Evolutionary conservation across 2,888 invertebrate genomes (phyloP).

Genomic region (Meganola albula): DNA sequence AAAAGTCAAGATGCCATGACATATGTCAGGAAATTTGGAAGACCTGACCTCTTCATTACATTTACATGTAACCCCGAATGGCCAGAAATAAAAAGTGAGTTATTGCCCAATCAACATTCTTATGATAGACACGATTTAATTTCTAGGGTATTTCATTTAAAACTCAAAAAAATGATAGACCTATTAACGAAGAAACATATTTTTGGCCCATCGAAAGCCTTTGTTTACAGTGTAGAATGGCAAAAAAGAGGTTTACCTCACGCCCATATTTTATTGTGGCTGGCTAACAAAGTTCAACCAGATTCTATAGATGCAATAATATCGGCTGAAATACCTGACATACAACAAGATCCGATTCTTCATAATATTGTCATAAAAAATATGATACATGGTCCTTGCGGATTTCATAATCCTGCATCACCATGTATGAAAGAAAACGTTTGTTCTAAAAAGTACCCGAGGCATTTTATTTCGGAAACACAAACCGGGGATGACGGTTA

Average conservation of each 20-base stretch:
- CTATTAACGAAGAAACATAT: slow-evolving; percentile 17
- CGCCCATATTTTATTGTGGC: slow-evolving; percentile 19
- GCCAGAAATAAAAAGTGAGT: slow-evolving; percentile 22
- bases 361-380: slow-evolving; percentile 10
- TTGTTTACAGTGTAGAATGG: slow-evolving; percentile 20
- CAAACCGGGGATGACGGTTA: slow-evolving; percentile 39
- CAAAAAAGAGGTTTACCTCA: slow-evolving; percentile 24
- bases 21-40: slow-evolving; percentile 22
- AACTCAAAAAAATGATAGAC: slow-evolving; percentile 21
- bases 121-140: slow-evolving; percentile 25
- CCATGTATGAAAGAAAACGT: slow-evolving; percentile 27
- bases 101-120: slow-evolving; percentile 17
- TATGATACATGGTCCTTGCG: slow-evolving; percentile 17
- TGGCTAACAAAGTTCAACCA: slow-evolving; percentile 13
- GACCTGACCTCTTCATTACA: slow-evolving; percentile 24
- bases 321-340: neutral
- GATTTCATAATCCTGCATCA: slow-evolving; percentile 10
- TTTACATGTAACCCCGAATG: slow-evolving; percentile 24
- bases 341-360: slow-evolving; percentile 15
- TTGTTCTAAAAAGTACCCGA: slow-evolving; percentile 42
- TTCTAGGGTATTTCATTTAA: slow-evolving; percentile 24
- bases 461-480: slow-evolving; percentile 28
- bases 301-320: slow-evolving; percentile 12
- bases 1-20: slow-evolving; percentile 24
- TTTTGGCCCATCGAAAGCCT: slow-evolving; percentile 14